Evolutionary conservation across 2,113 vertebrate genomes (phyloP).

Genomic region (Pituophis catenifer): DNA sequence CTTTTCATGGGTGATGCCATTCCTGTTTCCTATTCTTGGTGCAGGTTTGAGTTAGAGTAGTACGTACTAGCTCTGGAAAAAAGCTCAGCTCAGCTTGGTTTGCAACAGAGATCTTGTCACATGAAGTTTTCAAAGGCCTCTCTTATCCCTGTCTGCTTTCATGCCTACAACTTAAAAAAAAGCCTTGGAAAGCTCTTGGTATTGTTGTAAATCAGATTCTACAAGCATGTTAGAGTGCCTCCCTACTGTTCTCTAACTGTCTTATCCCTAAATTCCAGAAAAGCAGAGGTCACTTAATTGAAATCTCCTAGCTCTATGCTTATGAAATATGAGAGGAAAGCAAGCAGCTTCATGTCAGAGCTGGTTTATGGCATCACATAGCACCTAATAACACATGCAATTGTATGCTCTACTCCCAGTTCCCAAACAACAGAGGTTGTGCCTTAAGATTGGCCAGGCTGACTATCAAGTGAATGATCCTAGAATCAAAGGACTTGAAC

Average conservation of each 20-base stretch:
- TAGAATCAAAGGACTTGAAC: background rate
- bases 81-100: background rate
- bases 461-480: background rate
- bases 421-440: background rate
- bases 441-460: background rate
- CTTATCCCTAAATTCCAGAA: no score
- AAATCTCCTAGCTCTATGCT: background rate
- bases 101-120: background rate
- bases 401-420: background rate
- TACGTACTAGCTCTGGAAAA: background rate
- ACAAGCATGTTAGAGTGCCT: background rate
- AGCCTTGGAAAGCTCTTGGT: background rate
- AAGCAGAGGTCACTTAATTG: background rate
- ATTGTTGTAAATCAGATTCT: background rate
- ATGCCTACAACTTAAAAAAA: background rate
- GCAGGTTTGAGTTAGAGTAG: background rate
- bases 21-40: slow-evolving; percentile 42
- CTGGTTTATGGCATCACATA: background rate
- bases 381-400: background rate
- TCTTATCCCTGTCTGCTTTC: background rate
- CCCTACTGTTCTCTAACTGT: background rate
- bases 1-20: slow-evolving; percentile 36
- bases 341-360: background rate
- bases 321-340: no score
- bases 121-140: background rate